Conservation (phyloP, 1,140 invertebrate species). For the Cydia splendana region DNA sequence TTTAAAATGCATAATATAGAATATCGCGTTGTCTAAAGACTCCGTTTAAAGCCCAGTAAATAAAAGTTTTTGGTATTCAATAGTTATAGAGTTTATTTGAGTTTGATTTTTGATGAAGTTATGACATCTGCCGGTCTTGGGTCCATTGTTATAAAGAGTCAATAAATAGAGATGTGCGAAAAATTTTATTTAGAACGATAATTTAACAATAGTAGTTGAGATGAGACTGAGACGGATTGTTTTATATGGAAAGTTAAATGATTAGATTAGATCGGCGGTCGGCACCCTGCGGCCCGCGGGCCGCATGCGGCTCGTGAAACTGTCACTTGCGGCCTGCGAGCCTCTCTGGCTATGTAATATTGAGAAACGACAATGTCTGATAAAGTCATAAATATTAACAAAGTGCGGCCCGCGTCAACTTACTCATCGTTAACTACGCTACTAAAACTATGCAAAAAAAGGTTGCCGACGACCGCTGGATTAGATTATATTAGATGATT, state of each 20-base stretch:
- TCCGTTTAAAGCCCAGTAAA: conserved; percentile 42
- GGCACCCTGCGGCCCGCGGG: no score
- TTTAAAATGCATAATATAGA: neutral
- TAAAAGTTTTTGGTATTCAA: conserved; percentile 15
- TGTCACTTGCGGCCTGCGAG: no score
- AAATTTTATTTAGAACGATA: neutral
- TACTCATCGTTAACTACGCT: no score
- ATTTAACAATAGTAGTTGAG: neutral
- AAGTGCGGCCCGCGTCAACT: no score
- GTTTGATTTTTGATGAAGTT: conserved; percentile 33
- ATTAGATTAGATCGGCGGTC: no score
- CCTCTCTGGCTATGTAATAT: no score
- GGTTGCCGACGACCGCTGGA: no score
- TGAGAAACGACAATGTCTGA: no score
- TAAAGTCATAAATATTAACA: no score
- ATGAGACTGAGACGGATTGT: neutral
- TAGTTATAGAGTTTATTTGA: neutral
- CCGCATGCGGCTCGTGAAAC: no score
- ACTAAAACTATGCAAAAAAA: no score
- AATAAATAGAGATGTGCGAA: neutral
- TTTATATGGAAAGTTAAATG: neutral
- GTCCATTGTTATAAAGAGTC: conserved; percentile 6
- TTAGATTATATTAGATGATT: no score
- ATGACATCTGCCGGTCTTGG: conserved; percentile 7
- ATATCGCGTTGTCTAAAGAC: neutral